These are phyloP conservation scores for Diarsia mendica DNA, from an alignment of 2,888 invertebrate species.

Conservation along the genomic window DNA sequence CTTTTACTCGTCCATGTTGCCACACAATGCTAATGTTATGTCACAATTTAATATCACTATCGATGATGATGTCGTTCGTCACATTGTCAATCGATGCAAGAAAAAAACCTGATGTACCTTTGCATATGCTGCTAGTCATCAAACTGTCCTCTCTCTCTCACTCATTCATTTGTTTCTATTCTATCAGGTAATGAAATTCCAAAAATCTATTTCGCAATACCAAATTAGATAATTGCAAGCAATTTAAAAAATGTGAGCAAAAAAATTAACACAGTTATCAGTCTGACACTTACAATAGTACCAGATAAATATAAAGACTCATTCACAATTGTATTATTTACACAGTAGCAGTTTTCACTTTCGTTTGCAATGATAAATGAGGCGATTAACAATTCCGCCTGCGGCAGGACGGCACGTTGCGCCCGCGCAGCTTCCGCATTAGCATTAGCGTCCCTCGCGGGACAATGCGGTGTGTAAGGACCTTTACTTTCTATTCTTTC, in stretches of 20 bases:
- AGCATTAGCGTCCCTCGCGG: conserved; percentile 72
- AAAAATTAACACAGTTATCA: conserved; percentile 24
- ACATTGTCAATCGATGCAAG: conserved; percentile 34
- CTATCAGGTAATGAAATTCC: conserved; percentile 28
- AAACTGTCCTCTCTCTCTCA: neutral
- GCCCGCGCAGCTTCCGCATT: conserved; percentile 81
- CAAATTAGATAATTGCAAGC: conserved; percentile 34
- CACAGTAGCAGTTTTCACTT: conserved; percentile 84
- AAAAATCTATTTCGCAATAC: conserved; percentile 34
- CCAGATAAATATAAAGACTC: conserved; percentile 62
- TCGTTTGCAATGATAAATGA: conserved; percentile 82
- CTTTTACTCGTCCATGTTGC: conserved; percentile 81
- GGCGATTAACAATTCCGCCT: conserved; percentile 82
- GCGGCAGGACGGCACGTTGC: conserved; percentile 81
- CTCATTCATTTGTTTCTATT: conserved; percentile 4
- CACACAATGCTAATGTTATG: conserved; percentile 77
- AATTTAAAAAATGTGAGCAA: conserved; percentile 33
- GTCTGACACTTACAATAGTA: conserved; percentile 25
- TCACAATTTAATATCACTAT: conserved; percentile 72
- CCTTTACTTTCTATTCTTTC: conserved; percentile 77
- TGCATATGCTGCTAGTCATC: neutral
- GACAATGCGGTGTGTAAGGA: conserved; percentile 68
- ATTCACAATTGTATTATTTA: conserved; percentile 69
- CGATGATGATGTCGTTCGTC: conserved; percentile 28
- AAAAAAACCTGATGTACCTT: conserved; percentile 3